A percentile compares a stretch with the other conserved stretches of the same genome.
Evolutionary conservation across 2,113 vertebrate genomes (phyloP).

Genomic region (Tenrec ecaudatus): DNA sequence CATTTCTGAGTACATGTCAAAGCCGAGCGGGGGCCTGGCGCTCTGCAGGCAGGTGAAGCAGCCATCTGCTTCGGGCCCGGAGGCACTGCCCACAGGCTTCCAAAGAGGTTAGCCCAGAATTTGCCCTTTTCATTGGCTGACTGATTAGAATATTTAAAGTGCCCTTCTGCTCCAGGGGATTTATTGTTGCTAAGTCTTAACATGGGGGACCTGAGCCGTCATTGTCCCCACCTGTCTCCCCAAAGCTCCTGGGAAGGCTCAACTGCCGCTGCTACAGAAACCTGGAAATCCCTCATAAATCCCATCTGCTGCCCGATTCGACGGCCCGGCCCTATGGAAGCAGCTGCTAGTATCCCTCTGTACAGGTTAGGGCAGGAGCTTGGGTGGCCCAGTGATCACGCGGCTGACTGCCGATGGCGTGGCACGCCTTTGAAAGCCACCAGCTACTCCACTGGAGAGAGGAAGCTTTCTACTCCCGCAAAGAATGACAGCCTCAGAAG

Average conservation of each 20-base stretch:
- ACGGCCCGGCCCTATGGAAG: neutral
- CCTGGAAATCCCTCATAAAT: neutral
- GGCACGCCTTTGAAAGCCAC: too few relatives aligned
- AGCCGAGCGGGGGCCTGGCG: neutral
- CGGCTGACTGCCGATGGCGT: too few relatives aligned
- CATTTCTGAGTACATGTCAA: neutral
- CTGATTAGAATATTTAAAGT: too few relatives aligned
- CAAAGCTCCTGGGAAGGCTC: neutral
- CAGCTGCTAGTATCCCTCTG: neutral
- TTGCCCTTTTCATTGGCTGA: neutral
- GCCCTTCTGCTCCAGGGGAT: neutral
- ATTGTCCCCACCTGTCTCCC: neutral
- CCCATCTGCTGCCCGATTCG: neutral
- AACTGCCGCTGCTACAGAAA: neutral
- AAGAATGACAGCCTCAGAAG: too few relatives aligned
- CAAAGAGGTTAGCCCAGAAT: neutral
- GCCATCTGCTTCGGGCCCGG: neutral
- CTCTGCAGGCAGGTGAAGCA: neutral
- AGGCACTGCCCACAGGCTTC: neutral
- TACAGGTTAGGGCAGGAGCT: neutral
- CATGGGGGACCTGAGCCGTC: neutral
- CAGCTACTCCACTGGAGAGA: too few relatives aligned
- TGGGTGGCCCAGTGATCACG: too few relatives aligned
- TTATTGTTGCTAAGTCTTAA: neutral
- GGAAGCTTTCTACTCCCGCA: too few relatives aligned